Conservation (phyloP, 2,888 invertebrate genomes). For the Ornithoptera alexandrae region DNA sequence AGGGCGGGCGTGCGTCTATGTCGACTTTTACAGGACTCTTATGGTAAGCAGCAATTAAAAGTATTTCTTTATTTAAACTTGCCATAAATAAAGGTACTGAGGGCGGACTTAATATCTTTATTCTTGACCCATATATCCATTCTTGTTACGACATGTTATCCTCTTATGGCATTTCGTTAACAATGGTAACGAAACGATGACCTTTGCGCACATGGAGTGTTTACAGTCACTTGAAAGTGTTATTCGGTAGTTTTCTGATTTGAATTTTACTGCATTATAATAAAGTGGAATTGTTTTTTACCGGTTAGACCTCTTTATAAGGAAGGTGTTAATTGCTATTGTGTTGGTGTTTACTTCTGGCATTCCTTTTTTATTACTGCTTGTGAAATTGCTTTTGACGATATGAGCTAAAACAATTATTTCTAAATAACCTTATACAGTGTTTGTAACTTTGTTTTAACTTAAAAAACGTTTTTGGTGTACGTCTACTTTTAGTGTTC, state of each 20-base stretch:
- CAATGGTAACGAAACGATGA: constrained; percentile 18
- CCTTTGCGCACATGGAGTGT: constrained; percentile 25
- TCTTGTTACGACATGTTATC: constrained; percentile 19
- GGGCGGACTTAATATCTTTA: constrained; percentile 12
- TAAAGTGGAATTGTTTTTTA: constrained; percentile 28
- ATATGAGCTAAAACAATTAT: background rate
- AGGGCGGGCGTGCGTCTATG: constrained; percentile 16
- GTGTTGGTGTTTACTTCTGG: constrained; percentile 45
- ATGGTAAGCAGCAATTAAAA: constrained; percentile 30
- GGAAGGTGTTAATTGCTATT: constrained; percentile 42
- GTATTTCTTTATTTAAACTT: no score
- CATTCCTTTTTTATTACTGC: constrained; percentile 51
- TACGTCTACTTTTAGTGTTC: background rate
- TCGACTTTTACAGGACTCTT: constrained; percentile 27
- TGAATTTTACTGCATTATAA: constrained; percentile 10
- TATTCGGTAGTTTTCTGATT: constrained; percentile 3
- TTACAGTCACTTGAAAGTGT: constrained; percentile 7
- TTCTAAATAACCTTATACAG: no score
- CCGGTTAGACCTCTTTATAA: constrained; percentile 30
- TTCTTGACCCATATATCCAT: constrained; percentile 39
- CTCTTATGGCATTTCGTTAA: constrained; percentile 27
- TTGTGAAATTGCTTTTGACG: background rate
- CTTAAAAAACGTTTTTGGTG: no score
- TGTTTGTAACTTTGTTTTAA: no score
- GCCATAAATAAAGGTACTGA: no score